Evolutionary conservation across 2,888 invertebrate species (phyloP).

Genomic region (Shargacucullia verbasci): DNA sequence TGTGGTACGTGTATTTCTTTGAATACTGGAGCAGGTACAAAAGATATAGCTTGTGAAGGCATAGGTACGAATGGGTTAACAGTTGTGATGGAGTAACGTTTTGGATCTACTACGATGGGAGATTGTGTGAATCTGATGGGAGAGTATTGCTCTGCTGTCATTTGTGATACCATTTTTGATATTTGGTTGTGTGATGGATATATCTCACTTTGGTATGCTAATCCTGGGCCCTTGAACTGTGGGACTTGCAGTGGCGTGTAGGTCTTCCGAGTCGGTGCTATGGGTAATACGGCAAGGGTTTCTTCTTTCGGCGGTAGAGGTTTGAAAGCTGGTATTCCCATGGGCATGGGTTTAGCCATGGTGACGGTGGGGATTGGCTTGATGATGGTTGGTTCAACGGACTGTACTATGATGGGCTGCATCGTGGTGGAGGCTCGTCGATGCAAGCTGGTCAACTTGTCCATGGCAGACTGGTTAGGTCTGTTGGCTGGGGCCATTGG

Average conservation of each 20-base stretch:
- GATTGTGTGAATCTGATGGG: slow-evolving; percentile 75
- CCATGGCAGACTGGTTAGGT: slow-evolving; percentile 80
- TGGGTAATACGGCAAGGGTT: slow-evolving; percentile 87
- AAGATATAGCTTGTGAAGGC: slow-evolving; percentile 76
- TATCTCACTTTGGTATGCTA: slow-evolving; percentile 84
- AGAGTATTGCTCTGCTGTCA: slow-evolving; percentile 80
- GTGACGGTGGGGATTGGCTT: slow-evolving; percentile 73
- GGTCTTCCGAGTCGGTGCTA: slow-evolving; percentile 74
- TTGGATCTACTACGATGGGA: slow-evolving; percentile 73
- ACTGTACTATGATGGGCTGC: slow-evolving; percentile 79
- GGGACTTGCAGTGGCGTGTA: slow-evolving; percentile 79
- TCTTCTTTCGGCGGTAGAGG: slow-evolving; percentile 92
- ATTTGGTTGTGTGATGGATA: slow-evolving; percentile 80
- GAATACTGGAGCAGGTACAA: slow-evolving; percentile 79
- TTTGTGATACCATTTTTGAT: slow-evolving; percentile 84
- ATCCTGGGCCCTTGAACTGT: slow-evolving; percentile 77
- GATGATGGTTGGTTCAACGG: slow-evolving; percentile 63
- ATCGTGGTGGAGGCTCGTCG: slow-evolving; percentile 74
- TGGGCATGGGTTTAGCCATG: slow-evolving; percentile 87
- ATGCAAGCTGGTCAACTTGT: slow-evolving; percentile 76
- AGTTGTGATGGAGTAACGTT: slow-evolving; percentile 82
- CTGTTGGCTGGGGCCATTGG: slow-evolving; percentile 73
- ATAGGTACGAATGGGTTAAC: slow-evolving; percentile 88
- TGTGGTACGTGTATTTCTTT: slow-evolving; percentile 73
- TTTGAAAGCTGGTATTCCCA: slow-evolving; percentile 93